These are phyloP conservation scores for Graptemys geographica DNA, from an alignment of 2,797 vertebrate genomes.

Conservation along the genomic window DNA sequence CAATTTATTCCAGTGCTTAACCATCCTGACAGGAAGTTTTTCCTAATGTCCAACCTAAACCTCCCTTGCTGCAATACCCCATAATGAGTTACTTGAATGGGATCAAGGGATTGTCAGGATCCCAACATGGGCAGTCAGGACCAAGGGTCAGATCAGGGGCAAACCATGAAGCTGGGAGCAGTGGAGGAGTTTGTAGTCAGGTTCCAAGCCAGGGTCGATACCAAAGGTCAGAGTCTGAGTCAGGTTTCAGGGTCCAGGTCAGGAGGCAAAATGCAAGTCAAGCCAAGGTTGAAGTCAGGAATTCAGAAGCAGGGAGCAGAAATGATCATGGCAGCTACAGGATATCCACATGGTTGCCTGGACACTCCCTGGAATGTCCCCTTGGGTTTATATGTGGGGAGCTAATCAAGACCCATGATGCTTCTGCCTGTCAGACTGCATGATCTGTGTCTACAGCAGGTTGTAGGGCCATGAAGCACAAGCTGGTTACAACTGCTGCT, in stretches of 20 bases:
- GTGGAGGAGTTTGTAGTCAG: neutral
- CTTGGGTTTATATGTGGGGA: neutral
- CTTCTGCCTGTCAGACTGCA: neutral
- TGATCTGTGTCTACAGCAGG: neutral
- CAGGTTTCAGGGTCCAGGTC: neutral
- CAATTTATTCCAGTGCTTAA: too few relatives aligned
- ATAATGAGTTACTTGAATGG: neutral
- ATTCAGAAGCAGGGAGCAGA: neutral
- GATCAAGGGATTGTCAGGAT: neutral
- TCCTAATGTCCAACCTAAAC: too few relatives aligned
- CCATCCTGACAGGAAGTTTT: too few relatives aligned
- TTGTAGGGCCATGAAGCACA: neutral
- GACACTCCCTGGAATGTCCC: neutral
- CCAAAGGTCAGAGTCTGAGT: neutral
- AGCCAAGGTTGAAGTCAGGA: neutral
- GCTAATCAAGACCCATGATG: neutral
- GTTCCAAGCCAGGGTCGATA: neutral
- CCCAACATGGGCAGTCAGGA: neutral
- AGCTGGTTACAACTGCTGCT: neutral
- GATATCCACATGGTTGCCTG: neutral
- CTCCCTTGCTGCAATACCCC: neutral
- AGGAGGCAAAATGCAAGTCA: neutral
- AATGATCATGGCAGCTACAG: neutral
- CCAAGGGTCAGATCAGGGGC: neutral
- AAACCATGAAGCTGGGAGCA: neutral